These are phyloP conservation scores for Troides oblongomaculatus DNA, from an alignment of 2,888 invertebrate species.

Conservation along the genomic window DNA sequence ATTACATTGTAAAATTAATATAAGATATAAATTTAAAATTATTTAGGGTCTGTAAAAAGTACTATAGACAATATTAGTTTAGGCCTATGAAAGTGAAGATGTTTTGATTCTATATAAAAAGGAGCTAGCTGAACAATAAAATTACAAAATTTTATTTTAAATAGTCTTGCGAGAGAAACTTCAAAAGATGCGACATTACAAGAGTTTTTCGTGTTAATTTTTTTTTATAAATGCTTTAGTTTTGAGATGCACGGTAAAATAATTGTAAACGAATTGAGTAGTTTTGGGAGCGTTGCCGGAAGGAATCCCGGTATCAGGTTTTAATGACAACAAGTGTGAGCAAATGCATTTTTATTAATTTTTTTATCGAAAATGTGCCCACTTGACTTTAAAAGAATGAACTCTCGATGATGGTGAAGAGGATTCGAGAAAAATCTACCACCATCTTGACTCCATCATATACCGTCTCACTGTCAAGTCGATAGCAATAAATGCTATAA, in stretches of 20 bases:
- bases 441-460: no score
- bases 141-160: neutral
- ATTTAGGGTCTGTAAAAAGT: slow-evolving; percentile 13
- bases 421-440: no score
- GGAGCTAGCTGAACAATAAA: neutral
- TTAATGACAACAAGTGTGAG: no score
- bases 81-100: slow-evolving; percentile 2
- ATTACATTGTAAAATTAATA: slow-evolving; percentile 16
- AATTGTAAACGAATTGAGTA: no score
- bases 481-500: no score
- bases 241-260: neutral
- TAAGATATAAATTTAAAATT: slow-evolving; percentile 20
- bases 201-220: neutral
- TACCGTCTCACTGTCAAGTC: no score
- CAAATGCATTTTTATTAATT: no score
- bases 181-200: neutral
- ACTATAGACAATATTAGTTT: slow-evolving; percentile 2
- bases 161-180: neutral
- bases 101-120: neutral
- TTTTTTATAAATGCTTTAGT: neutral
- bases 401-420: no score
- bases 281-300: no score
- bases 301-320: no score
- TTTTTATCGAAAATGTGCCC: no score
- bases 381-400: no score